Evolutionary conservation across 2,113 vertebrate genomes (phyloP), one percentile per base, ranked within the genome.

Genomic region (Bambusicola thoracicus): DNA sequence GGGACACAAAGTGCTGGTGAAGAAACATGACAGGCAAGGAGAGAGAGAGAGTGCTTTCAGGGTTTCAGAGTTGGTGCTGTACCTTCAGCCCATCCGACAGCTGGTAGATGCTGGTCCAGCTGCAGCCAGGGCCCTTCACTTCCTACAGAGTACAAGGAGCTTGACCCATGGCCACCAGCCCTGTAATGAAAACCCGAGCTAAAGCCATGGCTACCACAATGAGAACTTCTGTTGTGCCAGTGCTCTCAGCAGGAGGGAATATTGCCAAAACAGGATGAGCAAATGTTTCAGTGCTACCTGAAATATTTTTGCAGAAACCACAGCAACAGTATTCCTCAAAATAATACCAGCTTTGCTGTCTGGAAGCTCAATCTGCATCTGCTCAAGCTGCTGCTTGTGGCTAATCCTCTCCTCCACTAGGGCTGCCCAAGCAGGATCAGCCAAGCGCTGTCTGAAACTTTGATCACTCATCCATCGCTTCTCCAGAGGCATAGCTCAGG

Each of bases 261-360:
- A 55, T 77, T 0, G 0, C 41, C 70, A 66, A 84, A 90, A 84
- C 2, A 66, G 53, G 40, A 63, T 68, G 18, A 91, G 48, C 20
- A 51, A 79, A 10, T 61, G 29, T n/a, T 76, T 79, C 5, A 0
- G 13, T 79, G n/a, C n/a, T 89, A 94, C 91, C 74, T 92, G 92
- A 58, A 95, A 73, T 94, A 85, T 32, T 92, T 94, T 94, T 92
- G 62, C 78, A 85, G 81, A 95, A 95, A 92, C 85, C 90, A 89
- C 87, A 82, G 87, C 63, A 95, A 96, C 91, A 69, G 78, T n/a
- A 8, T 79, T 72, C 7, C 73, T 90, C 69, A 85, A 89, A 95
- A 82, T 94, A 89, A 87, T 24, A 87, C 41, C 62, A 65, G 46
- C 17, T 67, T 79, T 87, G 51, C 81, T 68, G 15, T 72, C 48